These are phyloP conservation scores for Netelia fuscicornis DNA, from an alignment of 2,888 invertebrate species.

Conservation along the genomic window DNA sequence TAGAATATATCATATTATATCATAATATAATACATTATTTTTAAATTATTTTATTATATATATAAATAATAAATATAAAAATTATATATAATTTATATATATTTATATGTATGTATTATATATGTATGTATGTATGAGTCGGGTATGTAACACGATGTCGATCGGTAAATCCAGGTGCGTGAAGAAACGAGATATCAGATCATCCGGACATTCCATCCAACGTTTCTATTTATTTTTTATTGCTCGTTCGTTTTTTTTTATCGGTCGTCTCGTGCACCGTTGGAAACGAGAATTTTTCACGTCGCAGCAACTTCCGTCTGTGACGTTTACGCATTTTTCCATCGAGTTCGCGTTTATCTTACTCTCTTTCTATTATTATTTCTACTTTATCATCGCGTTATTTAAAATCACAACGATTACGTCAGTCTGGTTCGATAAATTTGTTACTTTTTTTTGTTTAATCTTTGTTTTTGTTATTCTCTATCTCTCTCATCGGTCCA, in stretches of 20 bases:
- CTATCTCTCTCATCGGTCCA: not conserved
- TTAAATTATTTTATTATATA: too few relatives aligned
- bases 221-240: not conserved
- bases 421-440: constrained; percentile 18
- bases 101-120: too few relatives aligned
- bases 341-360: constrained; percentile 2
- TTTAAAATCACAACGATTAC: not conserved
- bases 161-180: constrained; percentile 37
- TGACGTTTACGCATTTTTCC: constrained; percentile 41
- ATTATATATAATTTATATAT: too few relatives aligned
- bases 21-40: too few relatives aligned
- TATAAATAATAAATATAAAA: too few relatives aligned
- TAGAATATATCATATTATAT: too few relatives aligned
- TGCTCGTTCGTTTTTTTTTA: not conserved
- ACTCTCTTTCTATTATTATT: not conserved
- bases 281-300: too few relatives aligned
- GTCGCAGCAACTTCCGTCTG: constrained; percentile 6
- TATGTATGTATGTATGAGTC: too few relatives aligned
- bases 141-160: constrained; percentile 9
- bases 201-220: not conserved
- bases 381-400: not conserved
- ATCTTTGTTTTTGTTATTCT: too few relatives aligned
- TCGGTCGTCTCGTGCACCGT: too few relatives aligned
- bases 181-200: constrained; percentile 2
- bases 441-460: constrained; percentile 4